phyloP scores from a whole-genome alignment of 2,113 vertebrate genomes.

The Tretioscincus oriximinensis region DNA sequence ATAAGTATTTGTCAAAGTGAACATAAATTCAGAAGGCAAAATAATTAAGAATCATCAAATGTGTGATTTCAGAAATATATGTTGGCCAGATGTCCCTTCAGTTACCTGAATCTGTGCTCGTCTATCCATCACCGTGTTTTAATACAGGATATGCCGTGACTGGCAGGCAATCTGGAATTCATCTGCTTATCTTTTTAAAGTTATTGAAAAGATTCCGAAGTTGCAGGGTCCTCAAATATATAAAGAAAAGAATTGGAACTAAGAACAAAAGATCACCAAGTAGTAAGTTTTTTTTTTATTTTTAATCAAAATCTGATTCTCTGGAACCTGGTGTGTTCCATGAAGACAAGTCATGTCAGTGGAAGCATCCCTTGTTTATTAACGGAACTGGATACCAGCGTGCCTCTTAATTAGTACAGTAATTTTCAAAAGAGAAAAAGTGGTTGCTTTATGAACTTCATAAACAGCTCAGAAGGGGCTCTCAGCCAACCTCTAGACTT shows the following conservation, averaged over 20 bases:
- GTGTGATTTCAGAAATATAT: slow-evolving; percentile 47
- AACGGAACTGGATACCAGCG: slow-evolving; percentile 43
- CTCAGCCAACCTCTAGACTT: slow-evolving; percentile 39
- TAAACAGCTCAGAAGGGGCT: slow-evolving; percentile 71
- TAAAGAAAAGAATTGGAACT: slow-evolving; percentile 59
- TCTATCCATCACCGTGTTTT: slow-evolving; percentile 51
- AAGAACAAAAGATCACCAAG: slow-evolving; percentile 63
- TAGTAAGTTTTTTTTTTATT: slow-evolving; percentile 38
- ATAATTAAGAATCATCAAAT: slow-evolving; percentile 13
- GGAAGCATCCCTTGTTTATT: slow-evolving; percentile 51
- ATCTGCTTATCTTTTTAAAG: slow-evolving; percentile 68
- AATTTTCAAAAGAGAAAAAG: slow-evolving; percentile 56
- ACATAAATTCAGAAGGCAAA: slow-evolving; percentile 39
- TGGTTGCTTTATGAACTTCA: slow-evolving; percentile 62
- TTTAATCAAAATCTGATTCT: slow-evolving; percentile 45
- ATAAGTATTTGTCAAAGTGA: not conserved
- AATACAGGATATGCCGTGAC: slow-evolving; percentile 58
- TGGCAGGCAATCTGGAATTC: slow-evolving; percentile 65
- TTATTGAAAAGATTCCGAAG: slow-evolving; percentile 63
- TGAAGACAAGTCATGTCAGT: slow-evolving; percentile 44
- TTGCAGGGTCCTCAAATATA: slow-evolving; percentile 58
- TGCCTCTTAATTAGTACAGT: slow-evolving; percentile 59
- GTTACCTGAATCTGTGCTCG: slow-evolving; percentile 60
- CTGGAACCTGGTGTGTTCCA: slow-evolving; percentile 43
- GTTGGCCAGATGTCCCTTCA: slow-evolving; percentile 59